These are phyloP conservation scores for Dendrolimus pini DNA, from an alignment of 2,888 invertebrate genomes.

Conservation along the genomic window DNA sequence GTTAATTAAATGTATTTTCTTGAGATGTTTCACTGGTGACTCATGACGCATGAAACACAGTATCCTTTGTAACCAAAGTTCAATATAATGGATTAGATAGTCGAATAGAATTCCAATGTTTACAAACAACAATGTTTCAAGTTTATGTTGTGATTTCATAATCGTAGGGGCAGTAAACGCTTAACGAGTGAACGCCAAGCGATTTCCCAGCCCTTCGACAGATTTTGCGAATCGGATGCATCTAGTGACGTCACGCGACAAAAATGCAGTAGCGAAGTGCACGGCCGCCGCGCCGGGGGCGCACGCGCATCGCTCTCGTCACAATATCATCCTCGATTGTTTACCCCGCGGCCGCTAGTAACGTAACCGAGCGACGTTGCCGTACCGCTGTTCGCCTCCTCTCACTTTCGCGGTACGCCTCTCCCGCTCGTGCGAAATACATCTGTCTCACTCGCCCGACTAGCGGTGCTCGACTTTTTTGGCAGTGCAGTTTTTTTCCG, in stretches of 20 bases:
- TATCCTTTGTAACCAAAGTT: background rate
- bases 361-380: conserved; percentile 67
- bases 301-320: conserved; percentile 64
- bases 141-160: too few species aligned
- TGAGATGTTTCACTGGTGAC: too few species aligned
- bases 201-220: conserved; percentile 6
- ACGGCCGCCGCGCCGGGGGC: conserved; percentile 49
- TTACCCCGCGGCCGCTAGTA: conserved; percentile 59
- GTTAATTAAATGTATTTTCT: too few species aligned
- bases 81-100: conserved; percentile 6
- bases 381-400: conserved; percentile 61
- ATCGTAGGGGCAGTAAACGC: too few species aligned
- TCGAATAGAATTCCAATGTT: conserved; percentile 7
- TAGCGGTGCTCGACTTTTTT: conserved; percentile 75
- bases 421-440: conserved; percentile 28
- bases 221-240: conserved; percentile 10
- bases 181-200: conserved; percentile 12
- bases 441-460: conserved; percentile 45
- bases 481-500: conserved; percentile 65
- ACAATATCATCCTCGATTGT: conserved; percentile 58
- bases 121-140: conserved; percentile 6
- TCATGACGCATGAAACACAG: too few species aligned
- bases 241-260: conserved; percentile 52
- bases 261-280: conserved; percentile 67
- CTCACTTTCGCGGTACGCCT: conserved; percentile 70